These are phyloP conservation scores for Phodopus roborovskii DNA, from an alignment of 2,113 vertebrate species.

Conservation along the genomic window DNA sequence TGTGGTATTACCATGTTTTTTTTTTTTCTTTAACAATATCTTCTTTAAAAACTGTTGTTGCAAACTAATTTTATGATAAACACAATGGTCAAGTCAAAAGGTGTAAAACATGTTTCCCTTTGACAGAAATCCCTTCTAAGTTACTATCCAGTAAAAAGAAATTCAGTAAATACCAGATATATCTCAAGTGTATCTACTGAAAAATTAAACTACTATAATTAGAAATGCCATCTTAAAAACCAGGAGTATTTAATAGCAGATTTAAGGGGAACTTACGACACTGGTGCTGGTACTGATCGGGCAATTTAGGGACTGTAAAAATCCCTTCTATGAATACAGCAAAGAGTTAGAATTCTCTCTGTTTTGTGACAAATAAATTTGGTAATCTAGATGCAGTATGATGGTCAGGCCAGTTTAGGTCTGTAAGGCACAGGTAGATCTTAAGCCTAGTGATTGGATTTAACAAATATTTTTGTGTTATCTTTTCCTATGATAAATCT, in stretches of 20 bases:
- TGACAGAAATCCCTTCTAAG: conserved; percentile 66
- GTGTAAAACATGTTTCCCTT: conserved; percentile 55
- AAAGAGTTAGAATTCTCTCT: not conserved
- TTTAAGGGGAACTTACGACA: conserved; percentile 26
- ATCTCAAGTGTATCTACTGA: conserved; percentile 36
- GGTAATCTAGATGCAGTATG: not conserved
- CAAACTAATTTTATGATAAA: conserved; percentile 69
- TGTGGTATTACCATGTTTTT: not conserved
- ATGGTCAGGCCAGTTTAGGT: too few species aligned
- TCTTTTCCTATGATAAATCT: not conserved
- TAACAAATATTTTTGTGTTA: not conserved
- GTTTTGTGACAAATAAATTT: not conserved
- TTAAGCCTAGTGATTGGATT: too few species aligned
- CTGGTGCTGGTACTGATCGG: conserved; percentile 13
- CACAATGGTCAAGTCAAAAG: conserved; percentile 33
- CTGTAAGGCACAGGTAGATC: too few species aligned
- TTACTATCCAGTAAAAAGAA: conserved; percentile 42
- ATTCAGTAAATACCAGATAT: conserved; percentile 37
- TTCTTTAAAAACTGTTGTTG: conserved; percentile 65
- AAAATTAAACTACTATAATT: conserved; percentile 41
- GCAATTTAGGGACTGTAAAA: not conserved
- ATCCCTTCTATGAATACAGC: not conserved
- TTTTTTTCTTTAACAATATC: conserved; percentile 64
- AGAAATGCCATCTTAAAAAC: conserved; percentile 61
- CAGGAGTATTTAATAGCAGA: not conserved